These are phyloP conservation scores for Catharus ustulatus DNA, from an alignment of 2,797 vertebrate species.

Conservation along the genomic window DNA sequence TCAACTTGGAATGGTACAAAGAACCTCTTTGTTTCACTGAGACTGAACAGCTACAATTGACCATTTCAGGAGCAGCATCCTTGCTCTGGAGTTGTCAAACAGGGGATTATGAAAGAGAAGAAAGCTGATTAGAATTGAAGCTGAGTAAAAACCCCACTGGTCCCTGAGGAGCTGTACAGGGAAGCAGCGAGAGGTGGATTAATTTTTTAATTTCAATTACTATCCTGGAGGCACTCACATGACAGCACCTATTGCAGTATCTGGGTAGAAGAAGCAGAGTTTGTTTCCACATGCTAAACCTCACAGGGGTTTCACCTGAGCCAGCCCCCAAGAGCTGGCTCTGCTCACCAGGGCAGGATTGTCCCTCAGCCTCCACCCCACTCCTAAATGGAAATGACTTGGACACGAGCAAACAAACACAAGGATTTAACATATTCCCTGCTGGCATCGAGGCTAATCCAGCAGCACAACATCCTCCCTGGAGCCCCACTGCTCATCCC, in stretches of 20 bases:
- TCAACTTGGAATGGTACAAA: neutral
- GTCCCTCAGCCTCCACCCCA: fast-evolving
- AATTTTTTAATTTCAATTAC: neutral
- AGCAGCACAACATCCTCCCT: neutral
- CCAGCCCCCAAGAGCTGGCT: neutral
- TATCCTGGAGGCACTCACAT: neutral
- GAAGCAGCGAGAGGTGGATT: neutral
- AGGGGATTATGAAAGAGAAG: neutral
- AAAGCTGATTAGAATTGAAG: neutral
- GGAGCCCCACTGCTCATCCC: neutral
- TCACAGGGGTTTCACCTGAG: neutral
- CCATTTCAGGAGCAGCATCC: neutral
- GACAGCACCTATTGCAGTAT: neutral
- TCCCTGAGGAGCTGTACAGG: neutral
- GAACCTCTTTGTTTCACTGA: neutral
- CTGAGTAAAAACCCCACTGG: neutral
- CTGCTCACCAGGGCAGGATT: neutral
- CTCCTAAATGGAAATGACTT: neutral
- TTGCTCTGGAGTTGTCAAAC: neutral
- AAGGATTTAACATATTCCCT: neutral
- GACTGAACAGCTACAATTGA: neutral
- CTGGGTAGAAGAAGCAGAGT: neutral
- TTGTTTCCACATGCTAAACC: neutral
- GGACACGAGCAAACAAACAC: neutral
- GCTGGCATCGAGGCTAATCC: neutral